Conservation (phyloP, 2,888 invertebrate species). For the Drosophila ezoana region DNA sequence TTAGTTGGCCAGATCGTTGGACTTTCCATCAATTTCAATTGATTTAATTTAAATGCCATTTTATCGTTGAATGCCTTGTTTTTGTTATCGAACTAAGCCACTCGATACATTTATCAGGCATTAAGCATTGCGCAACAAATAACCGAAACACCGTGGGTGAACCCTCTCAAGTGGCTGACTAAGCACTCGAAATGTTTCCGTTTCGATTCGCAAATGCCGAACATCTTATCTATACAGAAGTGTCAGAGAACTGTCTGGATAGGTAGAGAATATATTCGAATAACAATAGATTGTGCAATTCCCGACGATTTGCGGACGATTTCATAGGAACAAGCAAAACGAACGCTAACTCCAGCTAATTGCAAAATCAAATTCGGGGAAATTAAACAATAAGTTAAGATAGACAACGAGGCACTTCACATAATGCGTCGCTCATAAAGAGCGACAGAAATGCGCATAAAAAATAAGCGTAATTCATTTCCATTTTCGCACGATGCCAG, state of each 20-base stretch:
- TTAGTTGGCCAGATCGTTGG: background rate
- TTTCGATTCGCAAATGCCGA: slow-evolving; percentile 8
- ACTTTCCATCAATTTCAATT: slow-evolving; percentile 18
- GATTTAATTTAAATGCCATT: slow-evolving; percentile 32
- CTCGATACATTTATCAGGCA: slow-evolving; percentile 17
- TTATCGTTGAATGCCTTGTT: slow-evolving; percentile 27
- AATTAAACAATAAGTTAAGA: background rate
- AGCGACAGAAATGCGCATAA: slow-evolving; percentile 10
- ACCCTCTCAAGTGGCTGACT: slow-evolving; percentile 28
- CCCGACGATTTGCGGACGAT: background rate
- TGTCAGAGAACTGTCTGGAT: background rate
- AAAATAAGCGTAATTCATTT: slow-evolving; percentile 45
- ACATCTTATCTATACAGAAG: slow-evolving; percentile 11
- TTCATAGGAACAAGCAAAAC: background rate
- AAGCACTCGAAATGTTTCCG: slow-evolving; percentile 49
- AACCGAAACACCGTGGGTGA: slow-evolving; percentile 21
- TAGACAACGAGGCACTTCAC: slow-evolving; percentile 16
- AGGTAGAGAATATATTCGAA: background rate
- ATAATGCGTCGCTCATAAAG: slow-evolving; percentile 26
- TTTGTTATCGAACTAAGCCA: slow-evolving; percentile 23
- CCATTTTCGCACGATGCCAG: slow-evolving; percentile 39
- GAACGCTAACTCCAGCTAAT: background rate
- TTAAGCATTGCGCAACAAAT: slow-evolving; percentile 29
- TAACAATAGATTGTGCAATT: slow-evolving; percentile 28
- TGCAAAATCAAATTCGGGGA: slow-evolving; percentile 3